These are phyloP conservation scores for Pantherophis guttatus DNA, from an alignment of 2,113 vertebrate species.

Conservation along the genomic window DNA sequence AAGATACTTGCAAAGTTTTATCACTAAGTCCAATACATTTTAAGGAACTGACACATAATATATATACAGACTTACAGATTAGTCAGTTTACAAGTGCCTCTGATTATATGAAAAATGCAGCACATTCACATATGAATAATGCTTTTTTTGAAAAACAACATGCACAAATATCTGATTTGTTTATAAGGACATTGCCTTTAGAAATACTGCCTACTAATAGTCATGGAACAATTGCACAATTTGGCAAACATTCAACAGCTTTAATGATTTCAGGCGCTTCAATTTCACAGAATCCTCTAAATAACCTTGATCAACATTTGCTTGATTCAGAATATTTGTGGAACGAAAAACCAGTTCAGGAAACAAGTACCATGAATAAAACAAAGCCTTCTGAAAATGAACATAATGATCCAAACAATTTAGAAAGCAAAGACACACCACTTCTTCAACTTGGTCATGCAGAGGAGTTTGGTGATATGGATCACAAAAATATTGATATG, in stretches of 20 bases:
- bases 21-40: slow-evolving; percentile 10
- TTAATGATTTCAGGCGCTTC: slow-evolving; percentile 20
- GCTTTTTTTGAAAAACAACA: background rate
- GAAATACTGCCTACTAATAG: slow-evolving; percentile 39
- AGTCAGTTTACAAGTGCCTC: background rate
- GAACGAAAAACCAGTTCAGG: slow-evolving; percentile 19
- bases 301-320: slow-evolving; percentile 31
- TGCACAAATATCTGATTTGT: slow-evolving; percentile 11
- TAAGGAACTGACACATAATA: background rate
- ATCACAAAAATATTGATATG: slow-evolving; percentile 7
- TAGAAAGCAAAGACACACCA: background rate
- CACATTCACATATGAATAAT: slow-evolving; percentile 12
- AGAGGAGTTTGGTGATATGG: slow-evolving; percentile 1
- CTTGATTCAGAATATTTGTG: slow-evolving; percentile 8
- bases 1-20: slow-evolving; percentile 10
- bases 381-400: slow-evolving; percentile 3
- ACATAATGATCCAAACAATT: slow-evolving; percentile 23
- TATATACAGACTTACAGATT: background rate
- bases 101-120: slow-evolving; percentile 34
- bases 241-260: slow-evolving; percentile 30
- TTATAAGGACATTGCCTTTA: slow-evolving; percentile 33
- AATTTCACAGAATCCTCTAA: slow-evolving; percentile 38
- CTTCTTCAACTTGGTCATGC: slow-evolving; percentile 11
- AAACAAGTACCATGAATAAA: background rate
- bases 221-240: background rate